Conservation (phyloP, 2,797 vertebrate species). For the Ataeniobius toweri region DNA sequence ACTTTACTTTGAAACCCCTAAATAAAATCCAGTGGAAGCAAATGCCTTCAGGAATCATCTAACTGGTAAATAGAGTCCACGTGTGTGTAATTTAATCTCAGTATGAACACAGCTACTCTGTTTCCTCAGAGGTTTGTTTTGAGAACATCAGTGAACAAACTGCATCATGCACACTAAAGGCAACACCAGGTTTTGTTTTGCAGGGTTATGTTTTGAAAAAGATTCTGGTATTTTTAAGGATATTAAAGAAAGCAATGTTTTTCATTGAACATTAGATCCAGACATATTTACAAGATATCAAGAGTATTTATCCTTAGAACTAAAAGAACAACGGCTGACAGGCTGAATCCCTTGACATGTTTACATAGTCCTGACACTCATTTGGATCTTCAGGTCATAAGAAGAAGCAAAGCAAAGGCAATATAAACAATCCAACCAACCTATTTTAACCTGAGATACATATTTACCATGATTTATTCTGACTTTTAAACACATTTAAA, state of each 20-base stretch:
- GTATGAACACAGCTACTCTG: not conserved
- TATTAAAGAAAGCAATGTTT: conserved; percentile 16
- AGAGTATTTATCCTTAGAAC: conserved; percentile 49
- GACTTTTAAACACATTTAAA: conserved; percentile 60
- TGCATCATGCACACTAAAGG: not conserved
- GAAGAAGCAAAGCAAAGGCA: conserved; percentile 59
- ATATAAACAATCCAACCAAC: conserved; percentile 61
- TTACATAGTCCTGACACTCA: conserved; percentile 46
- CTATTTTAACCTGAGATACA: conserved; percentile 69
- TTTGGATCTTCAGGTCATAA: conserved; percentile 63
- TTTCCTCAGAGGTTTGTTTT: not conserved
- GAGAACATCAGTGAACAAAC: not conserved
- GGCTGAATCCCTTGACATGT: conserved; percentile 47
- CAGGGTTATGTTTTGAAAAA: not conserved
- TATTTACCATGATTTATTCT: conserved; percentile 67
- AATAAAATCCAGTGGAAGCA: not conserved
- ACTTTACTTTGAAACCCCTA: not conserved
- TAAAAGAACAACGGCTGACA: conserved; percentile 52
- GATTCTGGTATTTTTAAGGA: not conserved
- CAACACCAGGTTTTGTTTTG: not conserved
- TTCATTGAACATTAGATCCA: conserved; percentile 29
- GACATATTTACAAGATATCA: conserved; percentile 32
- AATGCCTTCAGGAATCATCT: no score
- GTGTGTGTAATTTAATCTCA: not conserved
- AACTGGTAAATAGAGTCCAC: no score